A percentile compares a stretch with the other conserved stretches of the same genome.
phyloP scores from a whole-genome alignment of 1,140 invertebrate genomes.

The Drosophila sp. region DNA sequence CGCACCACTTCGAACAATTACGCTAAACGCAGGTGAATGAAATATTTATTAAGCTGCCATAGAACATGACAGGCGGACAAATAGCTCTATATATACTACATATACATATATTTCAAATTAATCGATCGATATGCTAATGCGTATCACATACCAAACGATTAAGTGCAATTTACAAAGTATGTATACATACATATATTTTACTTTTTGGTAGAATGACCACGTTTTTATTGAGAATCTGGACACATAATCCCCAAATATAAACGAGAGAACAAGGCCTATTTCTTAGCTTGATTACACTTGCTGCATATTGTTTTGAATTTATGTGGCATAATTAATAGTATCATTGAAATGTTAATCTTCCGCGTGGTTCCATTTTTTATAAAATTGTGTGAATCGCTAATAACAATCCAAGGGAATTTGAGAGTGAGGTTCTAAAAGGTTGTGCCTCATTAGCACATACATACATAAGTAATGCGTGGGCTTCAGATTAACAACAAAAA shows the following conservation, averaged over 20 bases:
- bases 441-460: slow-evolving; percentile 38
- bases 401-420: too few species aligned
- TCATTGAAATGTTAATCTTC: too few species aligned
- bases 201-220: too few species aligned
- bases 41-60: slow-evolving; percentile 66
- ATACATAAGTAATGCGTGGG: slow-evolving; percentile 21
- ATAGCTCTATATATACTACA: slow-evolving; percentile 36
- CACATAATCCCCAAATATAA: too few species aligned
- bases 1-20: slow-evolving; percentile 28
- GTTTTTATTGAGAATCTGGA: too few species aligned
- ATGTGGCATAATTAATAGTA: too few species aligned
- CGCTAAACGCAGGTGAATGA: slow-evolving; percentile 58
- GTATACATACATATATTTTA: not conserved
- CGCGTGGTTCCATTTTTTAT: too few species aligned
- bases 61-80: slow-evolving; percentile 53
- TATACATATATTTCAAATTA: slow-evolving; percentile 40
- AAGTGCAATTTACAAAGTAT: not conserved
- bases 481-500: slow-evolving; percentile 13
- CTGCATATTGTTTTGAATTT: too few species aligned
- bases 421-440: slow-evolving; percentile 25
- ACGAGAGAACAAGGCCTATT: too few species aligned
- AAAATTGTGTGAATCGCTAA: too few species aligned
- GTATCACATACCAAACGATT: not conserved
- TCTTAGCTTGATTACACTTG: too few species aligned
- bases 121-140: slow-evolving; percentile 47